Conservation (phyloP, 2,888 invertebrate genomes). For the Lamellibrachia columna region DNA sequence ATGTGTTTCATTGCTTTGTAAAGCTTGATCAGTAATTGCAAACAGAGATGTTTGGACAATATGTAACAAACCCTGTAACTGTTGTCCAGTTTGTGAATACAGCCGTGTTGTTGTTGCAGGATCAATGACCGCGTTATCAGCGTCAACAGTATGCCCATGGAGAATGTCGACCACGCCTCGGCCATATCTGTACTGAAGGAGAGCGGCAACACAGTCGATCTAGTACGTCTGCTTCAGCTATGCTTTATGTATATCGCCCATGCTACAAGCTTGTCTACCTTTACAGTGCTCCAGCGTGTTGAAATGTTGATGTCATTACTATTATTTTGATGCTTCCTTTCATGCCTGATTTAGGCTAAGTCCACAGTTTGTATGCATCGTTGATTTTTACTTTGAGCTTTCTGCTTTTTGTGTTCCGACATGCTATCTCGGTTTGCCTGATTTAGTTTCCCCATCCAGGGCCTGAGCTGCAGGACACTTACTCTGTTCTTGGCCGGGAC, state of each 20-base stretch:
- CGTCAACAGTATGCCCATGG: conserved; percentile 94
- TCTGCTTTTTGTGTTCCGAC: not conserved
- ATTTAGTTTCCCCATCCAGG: not conserved
- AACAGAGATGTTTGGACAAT: not conserved
- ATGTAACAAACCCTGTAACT: not conserved
- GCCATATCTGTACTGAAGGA: conserved; percentile 68
- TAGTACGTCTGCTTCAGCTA: conserved; percentile 46
- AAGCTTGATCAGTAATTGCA: not conserved
- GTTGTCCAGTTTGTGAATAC: not conserved
- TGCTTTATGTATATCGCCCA: not conserved
- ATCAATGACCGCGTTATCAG: conserved; percentile 97
- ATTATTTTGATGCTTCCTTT: not conserved
- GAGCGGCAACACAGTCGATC: conserved; percentile 60
- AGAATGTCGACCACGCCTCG: conserved; percentile 89
- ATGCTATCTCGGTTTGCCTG: not conserved
- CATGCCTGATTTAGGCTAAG: not conserved
- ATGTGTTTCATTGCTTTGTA: not conserved
- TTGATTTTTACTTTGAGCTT: not conserved
- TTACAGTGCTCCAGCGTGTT: not conserved
- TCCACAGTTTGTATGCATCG: not conserved
- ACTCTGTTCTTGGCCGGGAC: too few species aligned
- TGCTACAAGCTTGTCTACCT: not conserved
- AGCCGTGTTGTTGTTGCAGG: conserved; percentile 69
- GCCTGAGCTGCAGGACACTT: not conserved
- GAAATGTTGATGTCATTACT: not conserved